phyloP scores from a whole-genome alignment of 2,797 vertebrate species.

The Pagetopsis macropterus region DNA sequence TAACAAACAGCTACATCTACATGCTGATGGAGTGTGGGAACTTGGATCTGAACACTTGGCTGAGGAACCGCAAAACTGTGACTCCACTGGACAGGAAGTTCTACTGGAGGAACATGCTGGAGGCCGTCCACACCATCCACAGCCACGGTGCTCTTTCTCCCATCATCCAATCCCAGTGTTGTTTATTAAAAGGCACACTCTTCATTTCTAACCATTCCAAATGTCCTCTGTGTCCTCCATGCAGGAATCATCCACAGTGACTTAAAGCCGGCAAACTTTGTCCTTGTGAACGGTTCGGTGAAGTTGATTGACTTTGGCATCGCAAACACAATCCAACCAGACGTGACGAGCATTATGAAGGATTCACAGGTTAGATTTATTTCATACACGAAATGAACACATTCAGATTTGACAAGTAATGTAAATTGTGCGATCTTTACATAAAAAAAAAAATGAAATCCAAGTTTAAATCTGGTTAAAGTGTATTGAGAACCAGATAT shows the following conservation, averaged over 20 bases:
- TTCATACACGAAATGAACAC: neutral
- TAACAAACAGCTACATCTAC: slow-evolving; percentile 91
- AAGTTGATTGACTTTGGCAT: slow-evolving; percentile 99
- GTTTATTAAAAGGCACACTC: neutral
- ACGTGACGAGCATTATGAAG: slow-evolving; percentile 97
- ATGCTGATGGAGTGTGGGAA: slow-evolving; percentile 99
- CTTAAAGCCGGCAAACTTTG: slow-evolving; percentile 97
- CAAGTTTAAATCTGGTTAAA: neutral
- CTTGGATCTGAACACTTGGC: slow-evolving; percentile 96
- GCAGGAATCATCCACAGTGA: slow-evolving; percentile 97
- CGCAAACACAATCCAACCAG: slow-evolving; percentile 96
- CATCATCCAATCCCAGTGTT: neutral
- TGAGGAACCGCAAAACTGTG: slow-evolving; percentile 92
- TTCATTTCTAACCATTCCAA: neutral
- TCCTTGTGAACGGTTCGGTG: slow-evolving; percentile 95
- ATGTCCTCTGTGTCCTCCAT: slow-evolving; percentile 1
- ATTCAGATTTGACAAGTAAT: neutral
- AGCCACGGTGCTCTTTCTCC: slow-evolving; percentile 86
- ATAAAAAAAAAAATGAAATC: neutral
- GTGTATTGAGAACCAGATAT: neutral
- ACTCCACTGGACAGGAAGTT: slow-evolving; percentile 94
- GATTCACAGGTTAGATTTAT: slow-evolving; percentile 89
- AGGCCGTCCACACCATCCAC: slow-evolving; percentile 96
- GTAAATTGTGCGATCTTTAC: neutral
- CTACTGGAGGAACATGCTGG: slow-evolving; percentile 99